Evolutionary conservation across 2,888 invertebrate genomes (phyloP), one percentile per base, ranked within the genome.

Genomic region (Trichacis sp.): DNA sequence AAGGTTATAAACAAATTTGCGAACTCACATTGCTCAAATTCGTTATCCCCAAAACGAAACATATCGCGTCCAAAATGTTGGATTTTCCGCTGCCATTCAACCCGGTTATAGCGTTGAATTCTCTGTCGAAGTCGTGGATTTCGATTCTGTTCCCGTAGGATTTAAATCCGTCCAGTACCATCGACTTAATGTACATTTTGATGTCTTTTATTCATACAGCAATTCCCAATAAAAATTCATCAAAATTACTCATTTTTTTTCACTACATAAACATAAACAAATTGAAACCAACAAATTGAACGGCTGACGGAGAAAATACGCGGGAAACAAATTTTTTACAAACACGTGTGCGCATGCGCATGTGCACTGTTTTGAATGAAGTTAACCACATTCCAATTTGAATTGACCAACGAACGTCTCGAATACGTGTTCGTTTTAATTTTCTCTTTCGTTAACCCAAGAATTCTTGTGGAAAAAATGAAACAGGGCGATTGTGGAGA

Each of bases 71-170:
- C 61, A 99, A 87, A 80, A 99, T 95, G 80, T 98, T 98, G 0
- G 97, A 98, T 86, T 98, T 98, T 30, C 98, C 98, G 70, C 95
- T 96, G 5, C 98, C 98, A 85, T 99, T 99, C 46, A 98, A 86
- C 0, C 98, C 99, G 11, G 98, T 98, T 54, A 99, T 98, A 2
- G 98, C 99, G 78, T 98, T 99, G 83, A 99, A 99, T 84, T 94
- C 90, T 0, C 89, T 89, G 86, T 99, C 98, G 82, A 99, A 98
- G 1, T 93, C 95, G 68, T 90, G 91, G 50, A 99, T 90, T 86
- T 96, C 96, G 0, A 96, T 96, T 71, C 95, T 88, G 73, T 93
- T 92, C 0, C 97, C 97, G 78, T 99, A 99, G 0, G 98, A 98
- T 85, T 99, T 99, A 82, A 99, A 99, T 45, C 99, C 99, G 80